Evolutionary conservation across 23 tunicate genomes (phyloP).

Genomic region (Ascidia mentula): DNA sequence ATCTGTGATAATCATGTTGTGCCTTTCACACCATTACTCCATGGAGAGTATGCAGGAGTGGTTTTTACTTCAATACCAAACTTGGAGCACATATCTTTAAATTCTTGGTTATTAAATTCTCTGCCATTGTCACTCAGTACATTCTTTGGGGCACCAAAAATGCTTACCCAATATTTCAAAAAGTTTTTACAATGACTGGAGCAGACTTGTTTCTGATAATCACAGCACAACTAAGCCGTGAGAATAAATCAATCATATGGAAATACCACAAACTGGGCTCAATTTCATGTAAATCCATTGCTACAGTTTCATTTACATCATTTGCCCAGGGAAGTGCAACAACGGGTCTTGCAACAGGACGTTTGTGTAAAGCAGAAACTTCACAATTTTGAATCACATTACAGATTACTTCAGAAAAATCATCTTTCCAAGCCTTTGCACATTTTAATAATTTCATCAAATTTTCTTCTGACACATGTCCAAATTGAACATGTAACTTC

Average conservation of each 20-base stretch:
- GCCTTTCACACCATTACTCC: slow-evolving; percentile 36
- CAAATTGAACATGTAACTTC: too few species aligned
- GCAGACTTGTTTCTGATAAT: slow-evolving; percentile 19
- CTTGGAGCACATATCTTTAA: background rate
- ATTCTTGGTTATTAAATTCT: slow-evolving; percentile 28
- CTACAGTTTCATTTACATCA: slow-evolving; percentile 19
- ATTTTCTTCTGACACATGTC: too few species aligned
- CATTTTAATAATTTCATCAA: too few species aligned
- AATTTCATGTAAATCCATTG: slow-evolving; percentile 25
- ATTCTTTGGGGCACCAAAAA: slow-evolving; percentile 17
- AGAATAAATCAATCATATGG: slow-evolving; percentile 29
- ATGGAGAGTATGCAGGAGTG: slow-evolving; percentile 19
- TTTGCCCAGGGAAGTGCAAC: slow-evolving; percentile 15
- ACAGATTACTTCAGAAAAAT: too few species aligned
- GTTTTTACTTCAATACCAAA: slow-evolving; percentile 19
- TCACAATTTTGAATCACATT: too few species aligned
- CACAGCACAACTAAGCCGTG: slow-evolving; percentile 8
- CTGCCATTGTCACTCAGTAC: slow-evolving; percentile 26
- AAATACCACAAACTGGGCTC: slow-evolving; percentile 24
- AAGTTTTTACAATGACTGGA: slow-evolving; percentile 22
- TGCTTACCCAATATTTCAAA: slow-evolving; percentile 9
- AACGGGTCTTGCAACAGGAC: too few species aligned
- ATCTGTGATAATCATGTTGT: slow-evolving; percentile 9
- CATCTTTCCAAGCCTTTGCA: too few species aligned
- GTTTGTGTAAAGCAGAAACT: too few species aligned